phyloP scores from a whole-genome alignment of 2,888 invertebrate genomes.

The Melieria picta region DNA sequence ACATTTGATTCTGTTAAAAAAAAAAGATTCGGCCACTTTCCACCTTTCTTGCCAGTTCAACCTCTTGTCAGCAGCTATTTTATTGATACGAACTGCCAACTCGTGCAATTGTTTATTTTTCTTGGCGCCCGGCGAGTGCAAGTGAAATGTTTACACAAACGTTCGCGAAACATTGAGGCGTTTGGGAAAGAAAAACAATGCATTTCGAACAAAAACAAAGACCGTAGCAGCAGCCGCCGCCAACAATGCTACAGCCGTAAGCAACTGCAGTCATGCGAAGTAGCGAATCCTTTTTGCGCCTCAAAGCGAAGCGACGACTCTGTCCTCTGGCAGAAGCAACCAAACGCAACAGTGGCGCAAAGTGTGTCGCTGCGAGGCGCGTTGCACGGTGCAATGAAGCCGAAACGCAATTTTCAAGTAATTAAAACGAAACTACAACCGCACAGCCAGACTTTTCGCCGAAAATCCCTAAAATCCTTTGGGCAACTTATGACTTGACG shows the following conservation, averaged over 20 bases:
- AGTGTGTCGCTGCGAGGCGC: conserved; percentile 3
- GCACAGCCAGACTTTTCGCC: conserved; percentile 8
- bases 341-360: no score
- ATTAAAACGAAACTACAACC: conserved; percentile 34
- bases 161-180: conserved; percentile 30
- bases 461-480: conserved; percentile 18
- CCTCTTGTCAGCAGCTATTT: no score
- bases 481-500: not conserved
- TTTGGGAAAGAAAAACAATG: conserved; percentile 16
- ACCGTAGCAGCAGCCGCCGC: conserved; percentile 7
- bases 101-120: conserved; percentile 39
- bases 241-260: conserved; percentile 37
- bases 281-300: conserved; percentile 35
- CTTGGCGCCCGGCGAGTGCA: conserved; percentile 42
- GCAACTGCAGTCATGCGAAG: conserved; percentile 22
- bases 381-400: conserved; percentile 26
- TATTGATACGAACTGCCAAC: no score
- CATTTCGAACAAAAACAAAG: conserved; percentile 31
- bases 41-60: no score
- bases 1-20: no score
- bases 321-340: not conserved
- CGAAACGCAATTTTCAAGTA: conserved; percentile 30
- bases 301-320: not conserved
- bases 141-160: conserved; percentile 59
- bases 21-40: no score